Conservation (phyloP, 1,140 invertebrate genomes). For the Hydropsyche tenuis region DNA sequence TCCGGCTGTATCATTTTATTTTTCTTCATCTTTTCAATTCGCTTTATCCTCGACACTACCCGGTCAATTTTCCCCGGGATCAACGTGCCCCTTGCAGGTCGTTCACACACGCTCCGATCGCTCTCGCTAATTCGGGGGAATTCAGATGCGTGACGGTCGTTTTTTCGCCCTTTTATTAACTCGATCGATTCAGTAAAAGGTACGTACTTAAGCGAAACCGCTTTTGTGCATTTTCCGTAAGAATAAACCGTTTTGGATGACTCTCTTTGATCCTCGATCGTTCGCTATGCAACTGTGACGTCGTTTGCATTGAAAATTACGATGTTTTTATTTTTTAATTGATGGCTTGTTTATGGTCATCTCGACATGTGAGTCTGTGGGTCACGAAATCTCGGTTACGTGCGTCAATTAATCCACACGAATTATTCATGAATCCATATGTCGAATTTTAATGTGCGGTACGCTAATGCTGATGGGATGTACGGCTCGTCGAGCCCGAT, state of each 20-base stretch:
- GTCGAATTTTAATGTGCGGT: neutral
- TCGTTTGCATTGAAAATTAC: too few species aligned
- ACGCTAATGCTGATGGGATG: slow-evolving; percentile 3
- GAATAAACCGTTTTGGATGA: too few species aligned
- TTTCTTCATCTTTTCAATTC: neutral
- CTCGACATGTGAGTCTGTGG: neutral
- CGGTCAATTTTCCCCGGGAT: slow-evolving; percentile 15
- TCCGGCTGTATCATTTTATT: neutral
- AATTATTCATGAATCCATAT: neutral
- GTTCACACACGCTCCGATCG: neutral
- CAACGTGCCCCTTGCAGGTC: neutral
- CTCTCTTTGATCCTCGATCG: too few species aligned
- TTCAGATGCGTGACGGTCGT: too few species aligned
- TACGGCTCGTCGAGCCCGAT: neutral
- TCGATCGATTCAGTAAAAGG: too few species aligned
- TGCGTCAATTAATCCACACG: neutral
- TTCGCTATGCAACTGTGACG: too few species aligned
- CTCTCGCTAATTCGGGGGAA: neutral
- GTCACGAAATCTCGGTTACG: neutral
- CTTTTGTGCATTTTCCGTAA: too few species aligned
- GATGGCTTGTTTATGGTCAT: too few species aligned
- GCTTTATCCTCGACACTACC: neutral
- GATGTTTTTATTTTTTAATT: too few species aligned
- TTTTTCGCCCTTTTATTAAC: neutral
- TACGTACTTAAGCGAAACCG: too few species aligned